These are phyloP conservation scores for Habropoda laboriosa DNA, from an alignment of 1,140 invertebrate species.

Conservation along the genomic window DNA sequence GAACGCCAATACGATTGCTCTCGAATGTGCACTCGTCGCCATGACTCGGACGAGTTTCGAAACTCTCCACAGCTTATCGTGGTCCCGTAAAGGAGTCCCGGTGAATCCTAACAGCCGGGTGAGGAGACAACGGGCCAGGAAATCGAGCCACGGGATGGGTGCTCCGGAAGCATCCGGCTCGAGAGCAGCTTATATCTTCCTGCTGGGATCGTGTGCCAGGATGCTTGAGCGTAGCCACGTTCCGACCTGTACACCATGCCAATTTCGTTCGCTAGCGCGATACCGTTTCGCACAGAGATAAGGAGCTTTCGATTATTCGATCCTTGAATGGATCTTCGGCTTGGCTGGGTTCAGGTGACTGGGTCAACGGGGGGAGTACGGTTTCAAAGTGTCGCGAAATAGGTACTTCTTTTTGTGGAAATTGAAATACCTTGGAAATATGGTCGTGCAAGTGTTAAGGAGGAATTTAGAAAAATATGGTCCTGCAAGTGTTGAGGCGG, in stretches of 20 bases:
- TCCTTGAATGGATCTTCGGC: not conserved
- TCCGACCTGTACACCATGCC: not conserved
- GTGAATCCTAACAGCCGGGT: not conserved
- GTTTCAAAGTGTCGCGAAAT: no score
- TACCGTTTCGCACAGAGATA: not conserved
- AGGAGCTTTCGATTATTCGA: constrained; percentile 1
- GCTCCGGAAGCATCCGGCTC: constrained; percentile 14
- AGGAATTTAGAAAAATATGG: no score
- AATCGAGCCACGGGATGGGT: constrained; percentile 28
- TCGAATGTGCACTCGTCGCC: constrained; percentile 33
- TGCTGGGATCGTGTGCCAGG: constrained; percentile 11
- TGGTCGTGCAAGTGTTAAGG: no score
- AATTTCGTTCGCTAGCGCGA: not conserved
- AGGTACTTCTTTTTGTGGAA: no score
- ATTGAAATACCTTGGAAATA: no score
- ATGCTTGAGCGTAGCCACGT: not conserved
- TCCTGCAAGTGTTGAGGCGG: no score
- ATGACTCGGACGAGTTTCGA: constrained; percentile 42
- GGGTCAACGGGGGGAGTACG: no score
- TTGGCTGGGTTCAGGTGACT: no score
- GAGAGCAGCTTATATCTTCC: constrained; percentile 29
- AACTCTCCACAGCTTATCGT: constrained; percentile 43
- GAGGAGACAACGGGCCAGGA: constrained; percentile 33
- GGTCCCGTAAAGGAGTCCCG: constrained; percentile 27
- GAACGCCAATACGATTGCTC: constrained; percentile 37